Evolutionary conservation across 2,888 invertebrate species (phyloP).

Genomic region (Pseudococcus jackbeardsleyi): DNA sequence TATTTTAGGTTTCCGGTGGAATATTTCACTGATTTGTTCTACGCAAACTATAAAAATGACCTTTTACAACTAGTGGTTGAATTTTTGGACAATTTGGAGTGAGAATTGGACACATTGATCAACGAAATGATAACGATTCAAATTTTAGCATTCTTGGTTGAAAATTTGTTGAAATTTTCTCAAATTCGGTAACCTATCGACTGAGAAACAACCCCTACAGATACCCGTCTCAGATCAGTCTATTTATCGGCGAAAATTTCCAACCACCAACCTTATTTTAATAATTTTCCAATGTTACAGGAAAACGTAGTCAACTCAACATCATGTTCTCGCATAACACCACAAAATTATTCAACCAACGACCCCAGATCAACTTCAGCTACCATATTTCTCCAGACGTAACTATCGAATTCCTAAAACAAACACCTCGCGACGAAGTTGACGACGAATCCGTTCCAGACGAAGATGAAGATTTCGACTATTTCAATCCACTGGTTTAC

Average conservation of each 20-base stretch:
- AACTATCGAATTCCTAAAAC: conserved; percentile 40
- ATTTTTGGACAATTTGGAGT: not conserved
- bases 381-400: conserved; percentile 46
- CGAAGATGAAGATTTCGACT: conserved; percentile 65
- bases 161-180: not conserved
- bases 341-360: conserved; percentile 34
- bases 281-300: not conserved
- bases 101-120: not conserved
- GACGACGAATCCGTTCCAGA: conserved; percentile 23
- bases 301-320: conserved; percentile 13
- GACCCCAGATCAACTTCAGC: conserved; percentile 24
- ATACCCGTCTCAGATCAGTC: not conserved
- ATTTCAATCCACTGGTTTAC: conserved; percentile 69
- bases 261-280: not conserved
- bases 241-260: not conserved
- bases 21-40: not conserved
- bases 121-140: not conserved
- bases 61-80: not conserved
- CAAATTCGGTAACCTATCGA: not conserved
- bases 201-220: not conserved
- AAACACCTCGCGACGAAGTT: conserved; percentile 8
- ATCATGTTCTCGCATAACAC: conserved; percentile 51
- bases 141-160: not conserved
- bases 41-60: not conserved
- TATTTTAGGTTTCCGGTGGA: not conserved